These are phyloP conservation scores for Halictus quadricinctus DNA, from an alignment of 2,888 invertebrate species.

Conservation along the genomic window DNA sequence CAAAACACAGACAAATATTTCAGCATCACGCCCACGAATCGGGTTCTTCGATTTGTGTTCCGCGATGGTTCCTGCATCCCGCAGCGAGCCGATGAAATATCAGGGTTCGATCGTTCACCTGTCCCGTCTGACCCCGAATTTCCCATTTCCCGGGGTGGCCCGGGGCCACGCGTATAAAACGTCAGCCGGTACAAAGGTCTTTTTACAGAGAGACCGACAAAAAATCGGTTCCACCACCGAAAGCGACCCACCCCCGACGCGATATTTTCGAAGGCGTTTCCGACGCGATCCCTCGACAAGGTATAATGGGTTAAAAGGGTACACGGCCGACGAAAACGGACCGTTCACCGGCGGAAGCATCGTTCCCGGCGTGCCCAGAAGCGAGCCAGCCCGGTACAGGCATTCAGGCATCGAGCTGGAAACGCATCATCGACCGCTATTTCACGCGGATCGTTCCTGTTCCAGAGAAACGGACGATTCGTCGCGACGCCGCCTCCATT, in stretches of 20 bases:
- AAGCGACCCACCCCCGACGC: background rate
- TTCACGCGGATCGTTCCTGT: background rate
- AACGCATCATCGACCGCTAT: background rate
- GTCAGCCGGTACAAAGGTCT: background rate
- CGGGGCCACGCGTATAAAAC: background rate
- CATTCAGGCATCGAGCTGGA: constrained; percentile 2
- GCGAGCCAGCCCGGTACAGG: constrained; percentile 33
- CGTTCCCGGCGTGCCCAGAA: constrained; percentile 50
- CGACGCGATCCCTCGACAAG: constrained; percentile 8
- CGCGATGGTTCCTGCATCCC: background rate
- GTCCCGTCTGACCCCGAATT: background rate
- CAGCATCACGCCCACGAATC: too few species aligned
- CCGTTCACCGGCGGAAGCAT: constrained; percentile 40
- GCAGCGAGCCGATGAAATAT: background rate
- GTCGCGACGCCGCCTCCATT: constrained; percentile 18
- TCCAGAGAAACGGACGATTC: constrained; percentile 46
- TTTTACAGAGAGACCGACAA: background rate
- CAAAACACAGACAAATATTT: too few species aligned
- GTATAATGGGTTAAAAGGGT: constrained; percentile 24
- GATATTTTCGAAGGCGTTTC: constrained; percentile 15
- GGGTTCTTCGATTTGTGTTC: background rate
- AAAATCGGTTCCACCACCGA: background rate
- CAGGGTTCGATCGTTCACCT: background rate
- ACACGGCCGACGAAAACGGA: constrained; percentile 43
- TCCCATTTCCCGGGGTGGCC: background rate